phyloP scores from a whole-genome alignment of 2,113 vertebrate genomes.

The Phalacrocorax aristotelis region DNA sequence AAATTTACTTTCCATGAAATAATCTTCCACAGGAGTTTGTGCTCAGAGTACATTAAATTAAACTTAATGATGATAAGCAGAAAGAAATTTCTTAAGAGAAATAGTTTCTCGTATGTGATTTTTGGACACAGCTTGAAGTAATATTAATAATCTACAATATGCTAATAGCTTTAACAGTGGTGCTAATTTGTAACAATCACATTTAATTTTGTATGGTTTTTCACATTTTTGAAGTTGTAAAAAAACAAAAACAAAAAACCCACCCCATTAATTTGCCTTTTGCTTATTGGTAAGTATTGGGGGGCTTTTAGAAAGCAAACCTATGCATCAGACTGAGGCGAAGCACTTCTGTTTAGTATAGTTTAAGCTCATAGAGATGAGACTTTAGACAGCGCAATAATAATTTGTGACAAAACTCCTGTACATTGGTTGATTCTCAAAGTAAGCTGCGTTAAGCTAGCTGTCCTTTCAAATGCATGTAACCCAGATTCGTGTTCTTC shows the following conservation, averaged over 20 bases:
- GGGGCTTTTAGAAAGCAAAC: neutral
- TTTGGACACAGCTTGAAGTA: constrained; percentile 11
- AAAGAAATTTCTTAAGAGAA: constrained; percentile 33
- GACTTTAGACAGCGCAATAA: neutral
- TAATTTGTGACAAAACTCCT: neutral
- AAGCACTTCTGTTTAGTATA: neutral
- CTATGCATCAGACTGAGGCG: neutral
- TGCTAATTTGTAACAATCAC: neutral
- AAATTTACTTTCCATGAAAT: constrained; percentile 37
- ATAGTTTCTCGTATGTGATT: neutral
- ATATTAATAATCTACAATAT: neutral
- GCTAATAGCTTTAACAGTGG: neutral
- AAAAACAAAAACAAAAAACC: neutral
- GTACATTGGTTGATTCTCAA: neutral
- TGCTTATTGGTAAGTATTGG: constrained; percentile 16
- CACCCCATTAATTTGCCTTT: neutral
- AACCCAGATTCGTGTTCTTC: neutral
- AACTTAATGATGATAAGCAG: constrained; percentile 52
- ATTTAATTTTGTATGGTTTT: neutral
- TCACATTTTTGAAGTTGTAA: neutral
- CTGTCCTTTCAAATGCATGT: constrained; percentile 11
- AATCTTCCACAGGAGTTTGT: constrained; percentile 41
- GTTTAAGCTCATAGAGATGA: neutral
- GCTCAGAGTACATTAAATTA: constrained; percentile 3
- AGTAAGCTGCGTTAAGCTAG: neutral